Evolutionary conservation across 1,140 invertebrate genomes (phyloP).

Genomic region (Alviniconcha marisindica): DNA sequence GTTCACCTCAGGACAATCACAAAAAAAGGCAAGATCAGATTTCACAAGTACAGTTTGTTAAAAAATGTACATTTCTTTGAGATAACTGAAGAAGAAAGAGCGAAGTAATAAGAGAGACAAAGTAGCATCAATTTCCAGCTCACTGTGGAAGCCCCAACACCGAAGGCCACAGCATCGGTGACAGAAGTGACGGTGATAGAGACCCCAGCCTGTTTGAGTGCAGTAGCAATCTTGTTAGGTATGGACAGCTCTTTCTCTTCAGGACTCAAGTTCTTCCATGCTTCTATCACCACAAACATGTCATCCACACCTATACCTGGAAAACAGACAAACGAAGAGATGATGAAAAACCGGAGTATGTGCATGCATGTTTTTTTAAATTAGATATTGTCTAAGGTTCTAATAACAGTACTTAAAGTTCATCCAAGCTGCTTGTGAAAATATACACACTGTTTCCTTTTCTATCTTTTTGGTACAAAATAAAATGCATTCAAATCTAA

Average conservation of each 20-base stretch:
- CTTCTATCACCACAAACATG: conserved; percentile 85
- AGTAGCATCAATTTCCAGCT: conserved; percentile 73
- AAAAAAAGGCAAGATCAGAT: no score
- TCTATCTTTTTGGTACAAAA: no score
- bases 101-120: background rate
- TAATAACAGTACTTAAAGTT: no score
- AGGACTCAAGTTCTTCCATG: conserved; percentile 92
- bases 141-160: conserved; percentile 96
- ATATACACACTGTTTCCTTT: no score
- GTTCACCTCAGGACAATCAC: no score
- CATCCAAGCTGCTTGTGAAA: no score
- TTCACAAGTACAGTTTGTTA: no score
- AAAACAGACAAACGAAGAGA: background rate
- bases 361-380: no score
- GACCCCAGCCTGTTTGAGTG: conserved; percentile 95
- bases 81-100: background rate
- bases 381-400: no score
- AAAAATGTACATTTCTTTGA: no score
- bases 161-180: conserved; percentile 97
- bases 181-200: conserved; percentile 98
- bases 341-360: no score
- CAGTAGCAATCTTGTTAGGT: conserved; percentile 89
- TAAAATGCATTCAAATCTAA: no score
- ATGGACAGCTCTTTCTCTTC: conserved; percentile 84
- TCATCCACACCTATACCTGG: conserved; percentile 97